Conservation (phyloP, 2,888 invertebrate species). For the Clepsis dumicolana region DNA sequence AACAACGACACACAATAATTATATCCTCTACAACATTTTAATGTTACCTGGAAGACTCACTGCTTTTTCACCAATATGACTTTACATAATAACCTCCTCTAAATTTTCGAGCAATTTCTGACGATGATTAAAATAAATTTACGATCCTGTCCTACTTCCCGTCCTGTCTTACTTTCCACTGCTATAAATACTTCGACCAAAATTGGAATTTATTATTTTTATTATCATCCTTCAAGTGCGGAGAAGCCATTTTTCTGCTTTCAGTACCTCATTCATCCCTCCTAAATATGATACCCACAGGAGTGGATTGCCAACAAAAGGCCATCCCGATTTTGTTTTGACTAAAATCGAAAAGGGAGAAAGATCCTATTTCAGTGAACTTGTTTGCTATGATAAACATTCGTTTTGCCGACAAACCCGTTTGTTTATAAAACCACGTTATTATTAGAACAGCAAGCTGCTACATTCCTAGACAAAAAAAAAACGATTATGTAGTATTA, state of each 20-base stretch:
- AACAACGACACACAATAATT: too few species aligned
- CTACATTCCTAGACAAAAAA: too few species aligned
- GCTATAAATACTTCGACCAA: not conserved
- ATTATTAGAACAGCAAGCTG: not conserved
- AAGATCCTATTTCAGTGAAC: slow-evolving; percentile 76
- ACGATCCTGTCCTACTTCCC: too few species aligned
- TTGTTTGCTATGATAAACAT: slow-evolving; percentile 58
- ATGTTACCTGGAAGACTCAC: not conserved
- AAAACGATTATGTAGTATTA: too few species aligned
- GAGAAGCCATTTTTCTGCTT: slow-evolving; percentile 51
- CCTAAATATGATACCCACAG: slow-evolving; percentile 77
- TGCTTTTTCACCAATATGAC: too few species aligned
- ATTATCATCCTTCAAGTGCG: slow-evolving; percentile 1
- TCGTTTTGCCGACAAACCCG: slow-evolving; percentile 13
- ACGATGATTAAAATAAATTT: too few species aligned
- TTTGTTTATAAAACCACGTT: not conserved
- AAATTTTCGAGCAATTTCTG: too few species aligned
- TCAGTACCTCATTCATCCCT: slow-evolving; percentile 65
- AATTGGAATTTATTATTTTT: not conserved
- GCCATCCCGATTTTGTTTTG: slow-evolving; percentile 82
- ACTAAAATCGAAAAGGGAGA: slow-evolving; percentile 73
- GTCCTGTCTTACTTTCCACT: too few species aligned
- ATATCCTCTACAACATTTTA: too few species aligned
- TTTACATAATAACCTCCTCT: too few species aligned
- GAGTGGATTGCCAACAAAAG: slow-evolving; percentile 82